Base-by-base conservation (phyloP, 2,797 vertebrate genomes). In the Octomys mimax region DNA sequence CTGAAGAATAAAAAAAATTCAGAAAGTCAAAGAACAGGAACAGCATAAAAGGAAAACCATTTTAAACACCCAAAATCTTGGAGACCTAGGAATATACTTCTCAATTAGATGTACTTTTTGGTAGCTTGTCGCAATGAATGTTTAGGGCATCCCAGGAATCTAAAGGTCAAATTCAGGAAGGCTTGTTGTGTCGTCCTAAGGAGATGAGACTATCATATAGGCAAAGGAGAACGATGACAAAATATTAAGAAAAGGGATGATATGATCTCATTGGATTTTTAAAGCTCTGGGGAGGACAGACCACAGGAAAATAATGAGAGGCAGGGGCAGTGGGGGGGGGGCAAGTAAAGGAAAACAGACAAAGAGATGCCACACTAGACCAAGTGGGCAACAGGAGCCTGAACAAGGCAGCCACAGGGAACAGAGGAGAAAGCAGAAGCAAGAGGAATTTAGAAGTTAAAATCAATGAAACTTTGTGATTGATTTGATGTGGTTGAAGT, bases 401-500 rank as follows among this genome's bases (percentile, higher is more conserved):
- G 10, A 86, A 82, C 5, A 26, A 87, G 71, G 36, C 71, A 66
- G 49, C 70, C 80, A 49, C 13, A 14, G 66, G 12, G 26, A 18
- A 31, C 0, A 89, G 33, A 89, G 71, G 71, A 94, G 71, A 94
- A 89, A 80, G 77, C 36, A 71, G 26, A 82, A 26, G 54, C 68
- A 71, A 71, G 36, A 78, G 61, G 33, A 85, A 83, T 83, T 90
- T 36, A 42, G 52, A 82, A 95, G 75, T 82, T 93, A 94, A 92
- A 95, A 94, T 91, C 71, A 71, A 18, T 73, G 66, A 46, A 19
- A 83, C 16, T 77, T 79, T 90, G 81, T 96, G 94, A 97, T 68
- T 96, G 90, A 96, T 95, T 91, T 91, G 88, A 96, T 68, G 85
- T 89, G 87, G 78, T 9, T 91, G 84, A 96, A 91, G 62, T 87